phyloP scores from a whole-genome alignment of 1,140 invertebrate species.

The Drosophila nigromelanica region DNA sequence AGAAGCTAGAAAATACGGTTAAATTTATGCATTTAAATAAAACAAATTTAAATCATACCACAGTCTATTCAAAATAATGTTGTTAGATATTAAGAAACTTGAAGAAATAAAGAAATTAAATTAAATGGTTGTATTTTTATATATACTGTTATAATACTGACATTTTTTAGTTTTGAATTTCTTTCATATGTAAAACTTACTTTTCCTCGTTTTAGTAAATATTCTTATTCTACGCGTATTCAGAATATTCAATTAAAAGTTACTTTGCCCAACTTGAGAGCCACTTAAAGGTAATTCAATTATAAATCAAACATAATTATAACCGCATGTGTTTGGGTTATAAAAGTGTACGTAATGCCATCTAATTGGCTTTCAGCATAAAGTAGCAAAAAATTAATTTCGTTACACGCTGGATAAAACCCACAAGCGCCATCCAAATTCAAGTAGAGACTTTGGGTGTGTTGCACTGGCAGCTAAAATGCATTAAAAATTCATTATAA shows the following conservation, averaged over 20 bases:
- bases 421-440: too few species aligned
- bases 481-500: conserved; percentile 77
- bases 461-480: conserved; percentile 43
- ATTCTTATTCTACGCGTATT: not conserved
- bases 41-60: not conserved
- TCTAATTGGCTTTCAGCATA: conserved; percentile 54
- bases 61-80: too few species aligned
- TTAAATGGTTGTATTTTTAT: too few species aligned
- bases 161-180: too few species aligned
- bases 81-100: too few species aligned
- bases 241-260: conserved; percentile 44
- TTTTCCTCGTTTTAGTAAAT: not conserved
- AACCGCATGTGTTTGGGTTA: conserved; percentile 16
- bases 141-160: too few species aligned
- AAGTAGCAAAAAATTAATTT: conserved; percentile 56
- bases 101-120: too few species aligned
- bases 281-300: conserved; percentile 73
- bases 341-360: conserved; percentile 42
- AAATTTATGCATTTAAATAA: not conserved
- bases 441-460: not conserved
- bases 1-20: not conserved
- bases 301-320: conserved; percentile 64
- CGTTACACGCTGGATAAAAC: conserved; percentile 37
- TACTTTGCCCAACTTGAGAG: conserved; percentile 44
- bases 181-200: not conserved